Evolutionary conservation across 2,797 vertebrate genomes (phyloP).

Genomic region (Jordanella pulchra): DNA sequence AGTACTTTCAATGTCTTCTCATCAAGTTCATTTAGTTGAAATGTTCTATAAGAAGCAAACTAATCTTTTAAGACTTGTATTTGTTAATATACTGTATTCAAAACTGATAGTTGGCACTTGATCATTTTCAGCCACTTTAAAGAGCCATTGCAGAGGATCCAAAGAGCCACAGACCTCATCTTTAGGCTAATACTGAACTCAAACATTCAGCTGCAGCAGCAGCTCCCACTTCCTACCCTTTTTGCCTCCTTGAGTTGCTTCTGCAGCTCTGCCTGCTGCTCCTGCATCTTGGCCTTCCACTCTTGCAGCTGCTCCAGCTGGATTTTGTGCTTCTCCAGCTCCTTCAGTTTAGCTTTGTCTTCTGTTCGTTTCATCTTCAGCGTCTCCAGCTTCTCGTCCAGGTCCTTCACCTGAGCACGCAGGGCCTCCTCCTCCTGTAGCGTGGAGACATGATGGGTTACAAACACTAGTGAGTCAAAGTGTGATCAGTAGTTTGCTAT

Average conservation of each 20-base stretch:
- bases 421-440: constrained; percentile 91
- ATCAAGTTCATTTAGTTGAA: no score
- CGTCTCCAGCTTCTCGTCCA: constrained; percentile 97
- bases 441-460: neutral
- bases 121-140: no score
- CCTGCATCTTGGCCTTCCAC: constrained; percentile 98
- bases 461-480: neutral
- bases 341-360: constrained; percentile 95
- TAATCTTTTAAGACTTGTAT: no score
- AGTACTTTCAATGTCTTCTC: no score
- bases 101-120: no score
- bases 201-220: neutral
- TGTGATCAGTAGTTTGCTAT: neutral
- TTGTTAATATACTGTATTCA: no score
- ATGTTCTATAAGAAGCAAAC: no score
- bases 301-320: constrained; percentile 98
- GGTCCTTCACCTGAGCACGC: constrained; percentile 89
- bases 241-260: constrained; percentile 94
- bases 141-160: no score
- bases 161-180: no score
- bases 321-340: constrained; percentile 97
- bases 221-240: constrained; percentile 75
- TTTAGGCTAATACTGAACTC: no score
- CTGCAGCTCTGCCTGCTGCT: constrained; percentile 95
- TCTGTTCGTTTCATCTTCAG: constrained; percentile 92